Evolutionary conservation across 2,888 invertebrate genomes (phyloP).

Genomic region (Drosophila lacicola): DNA sequence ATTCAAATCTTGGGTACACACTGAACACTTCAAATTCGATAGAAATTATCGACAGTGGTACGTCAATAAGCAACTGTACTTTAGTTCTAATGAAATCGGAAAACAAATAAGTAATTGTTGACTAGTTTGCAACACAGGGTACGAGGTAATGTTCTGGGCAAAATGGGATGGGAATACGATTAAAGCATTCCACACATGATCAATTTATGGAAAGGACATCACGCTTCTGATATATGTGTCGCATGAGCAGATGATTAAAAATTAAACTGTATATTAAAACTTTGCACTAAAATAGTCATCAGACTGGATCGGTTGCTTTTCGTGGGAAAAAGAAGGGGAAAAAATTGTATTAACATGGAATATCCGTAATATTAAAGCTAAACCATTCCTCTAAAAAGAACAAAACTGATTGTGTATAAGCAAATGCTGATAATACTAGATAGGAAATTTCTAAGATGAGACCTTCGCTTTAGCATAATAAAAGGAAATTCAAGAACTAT

Average conservation of each 20-base stretch:
- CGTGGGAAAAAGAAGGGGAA: background rate
- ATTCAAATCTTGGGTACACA: slow-evolving; percentile 5
- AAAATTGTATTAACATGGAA: background rate
- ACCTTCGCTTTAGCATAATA: slow-evolving; percentile 18
- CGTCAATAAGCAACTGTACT: background rate
- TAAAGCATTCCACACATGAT: background rate
- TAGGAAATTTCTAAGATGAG: slow-evolving; percentile 18
- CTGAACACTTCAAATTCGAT: slow-evolving; percentile 1
- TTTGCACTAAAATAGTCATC: slow-evolving; percentile 5
- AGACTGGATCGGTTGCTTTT: background rate
- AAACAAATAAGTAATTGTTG: background rate
- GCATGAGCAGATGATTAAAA: background rate
- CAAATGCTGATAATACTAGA: slow-evolving; percentile 45
- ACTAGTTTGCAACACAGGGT: background rate
- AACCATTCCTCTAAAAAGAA: slow-evolving; percentile 6
- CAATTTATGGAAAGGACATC: background rate
- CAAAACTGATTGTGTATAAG: slow-evolving; percentile 8
- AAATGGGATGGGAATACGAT: background rate
- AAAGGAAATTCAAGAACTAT: background rate
- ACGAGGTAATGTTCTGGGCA: background rate
- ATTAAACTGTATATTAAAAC: background rate
- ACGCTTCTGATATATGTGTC: background rate
- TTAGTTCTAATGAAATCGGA: background rate
- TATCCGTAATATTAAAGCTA: slow-evolving; percentile 13
- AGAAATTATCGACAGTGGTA: slow-evolving; percentile 8